Percentiles rank a stretch among this genome's conserved stretches.
These are phyloP conservation scores for Sphaerophoria taeniata DNA, from an alignment of 2,888 invertebrate species.

Conservation along the genomic window DNA sequence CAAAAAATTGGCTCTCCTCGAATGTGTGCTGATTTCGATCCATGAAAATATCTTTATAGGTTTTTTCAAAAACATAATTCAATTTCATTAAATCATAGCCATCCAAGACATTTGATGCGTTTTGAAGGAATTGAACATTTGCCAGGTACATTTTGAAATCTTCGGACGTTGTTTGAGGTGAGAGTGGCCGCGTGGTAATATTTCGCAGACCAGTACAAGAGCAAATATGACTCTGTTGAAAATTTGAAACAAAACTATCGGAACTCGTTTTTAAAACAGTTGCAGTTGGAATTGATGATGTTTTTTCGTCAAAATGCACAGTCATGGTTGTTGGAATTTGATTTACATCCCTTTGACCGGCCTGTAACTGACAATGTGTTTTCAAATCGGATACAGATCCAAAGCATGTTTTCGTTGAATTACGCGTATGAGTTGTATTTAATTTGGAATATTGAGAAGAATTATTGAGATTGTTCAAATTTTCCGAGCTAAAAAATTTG, in stretches of 20 bases:
- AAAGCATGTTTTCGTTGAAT: constrained; percentile 80
- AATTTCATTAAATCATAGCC: constrained; percentile 86
- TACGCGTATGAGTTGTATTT: constrained; percentile 77
- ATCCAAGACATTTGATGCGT: constrained; percentile 86
- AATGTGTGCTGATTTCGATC: constrained; percentile 74
- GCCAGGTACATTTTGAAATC: constrained; percentile 89
- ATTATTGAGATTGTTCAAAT: constrained; percentile 77
- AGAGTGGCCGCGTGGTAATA: constrained; percentile 87
- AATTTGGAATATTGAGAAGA: constrained; percentile 79
- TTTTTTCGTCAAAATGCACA: constrained; percentile 27
- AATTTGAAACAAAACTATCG: constrained; percentile 63
- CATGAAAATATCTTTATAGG: constrained; percentile 76
- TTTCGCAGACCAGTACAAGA: constrained; percentile 83
- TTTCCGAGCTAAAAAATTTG: constrained; percentile 82
- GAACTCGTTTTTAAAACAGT: constrained; percentile 9
- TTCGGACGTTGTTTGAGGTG: constrained; percentile 87
- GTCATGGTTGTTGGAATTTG: constrained; percentile 1
- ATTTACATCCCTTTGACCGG: constrained; percentile 33
- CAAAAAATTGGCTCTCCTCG: constrained; percentile 76
- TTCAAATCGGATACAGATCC: constrained; percentile 83
- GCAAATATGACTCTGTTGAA: constrained; percentile 78
- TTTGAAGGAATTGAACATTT: constrained; percentile 89
- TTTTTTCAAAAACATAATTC: constrained; percentile 85
- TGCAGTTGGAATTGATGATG: too few relatives aligned
- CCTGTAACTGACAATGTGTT: constrained; percentile 75